Evolutionary conservation across 2,797 vertebrate genomes (phyloP), one percentile per base, ranked within the genome.

Genomic region (Cheracebus regulus): DNA sequence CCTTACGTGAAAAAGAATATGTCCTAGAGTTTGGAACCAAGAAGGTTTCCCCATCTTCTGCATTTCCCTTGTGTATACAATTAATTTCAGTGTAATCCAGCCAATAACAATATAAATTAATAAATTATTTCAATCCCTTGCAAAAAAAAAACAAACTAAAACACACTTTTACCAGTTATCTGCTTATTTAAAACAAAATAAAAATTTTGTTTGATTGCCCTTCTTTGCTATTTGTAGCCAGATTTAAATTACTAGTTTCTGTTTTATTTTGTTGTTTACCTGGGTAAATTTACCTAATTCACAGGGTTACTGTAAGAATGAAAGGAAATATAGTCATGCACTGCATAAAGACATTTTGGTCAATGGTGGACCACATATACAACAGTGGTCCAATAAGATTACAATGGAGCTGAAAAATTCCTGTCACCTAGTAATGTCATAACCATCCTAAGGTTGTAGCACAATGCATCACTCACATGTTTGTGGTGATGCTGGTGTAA

Each of bases 241-340:
- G 24, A 80, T 76, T 95, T 78, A 96, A 97, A 75, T 92, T 55
- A 80, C 22, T 84, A 72, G 70, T 55, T 87, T 72, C 50, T 79
- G 91, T 76, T 58, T 76, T 86, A 39, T 58, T 93, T n/a, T 90
- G 11, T 73, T 83, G 12, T 75, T 64, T 96, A 80, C 57, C 83
- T 80, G 7, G 24, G 70, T 94, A 83, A 75, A 79, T 58, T 87
- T 52, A 90, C 50, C n/a, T 88, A 64, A 22, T 2, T 72, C 36
- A 48, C 36, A 96, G 70, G 61, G 10, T 90, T 70, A 90, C 84
- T 79, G 7, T 80, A 88, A 90, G 55, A 72, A 90, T 73, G 20
- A 96, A 96, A 96, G 87, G 30, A 95, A 90, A 88, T 8, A 26
- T 0, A 41, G n/a, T 24, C 4, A 72, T 24, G 19, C 11, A 36